These are phyloP conservation scores for Lutraria rhynchaena DNA, from an alignment of 1,140 invertebrate species.

Conservation along the genomic window DNA sequence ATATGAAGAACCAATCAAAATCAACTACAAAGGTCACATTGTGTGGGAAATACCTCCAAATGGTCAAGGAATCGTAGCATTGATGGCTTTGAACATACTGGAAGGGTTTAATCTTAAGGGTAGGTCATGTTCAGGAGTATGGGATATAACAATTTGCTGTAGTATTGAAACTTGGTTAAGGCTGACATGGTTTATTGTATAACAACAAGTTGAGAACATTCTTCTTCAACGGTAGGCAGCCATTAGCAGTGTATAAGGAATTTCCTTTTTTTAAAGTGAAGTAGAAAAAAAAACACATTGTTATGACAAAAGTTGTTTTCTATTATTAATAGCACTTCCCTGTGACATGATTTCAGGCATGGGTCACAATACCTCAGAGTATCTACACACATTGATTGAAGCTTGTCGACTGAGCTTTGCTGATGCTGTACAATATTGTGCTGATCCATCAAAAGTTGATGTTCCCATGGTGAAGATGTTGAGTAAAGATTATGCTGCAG, in stretches of 20 bases:
- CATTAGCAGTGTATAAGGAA: too few species aligned
- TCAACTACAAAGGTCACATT: conserved; percentile 71
- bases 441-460: conserved; percentile 74
- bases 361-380: conserved; percentile 75
- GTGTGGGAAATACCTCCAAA: conserved; percentile 81
- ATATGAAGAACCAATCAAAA: conserved; percentile 76
- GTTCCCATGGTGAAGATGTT: conserved; percentile 78
- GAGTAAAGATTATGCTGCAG: conserved; percentile 78
- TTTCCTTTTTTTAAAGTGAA: too few species aligned
- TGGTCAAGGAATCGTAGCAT: conserved; percentile 80
- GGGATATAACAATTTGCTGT: too few species aligned
- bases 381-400: conserved; percentile 81
- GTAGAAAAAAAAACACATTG: too few species aligned
- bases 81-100: conserved; percentile 81
- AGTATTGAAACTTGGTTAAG: too few species aligned
- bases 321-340: too few species aligned
- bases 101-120: conserved; percentile 77
- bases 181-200: too few species aligned
- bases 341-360: conserved; percentile 60
- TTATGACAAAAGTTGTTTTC: too few species aligned
- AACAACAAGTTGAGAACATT: too few species aligned
- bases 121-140: too few species aligned
- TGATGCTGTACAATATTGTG: conserved; percentile 77
- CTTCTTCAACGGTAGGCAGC: too few species aligned
- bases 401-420: conserved; percentile 80